phyloP scores from a whole-genome alignment of 2,797 vertebrate genomes.

The Pseudopleuronectes americanus region DNA sequence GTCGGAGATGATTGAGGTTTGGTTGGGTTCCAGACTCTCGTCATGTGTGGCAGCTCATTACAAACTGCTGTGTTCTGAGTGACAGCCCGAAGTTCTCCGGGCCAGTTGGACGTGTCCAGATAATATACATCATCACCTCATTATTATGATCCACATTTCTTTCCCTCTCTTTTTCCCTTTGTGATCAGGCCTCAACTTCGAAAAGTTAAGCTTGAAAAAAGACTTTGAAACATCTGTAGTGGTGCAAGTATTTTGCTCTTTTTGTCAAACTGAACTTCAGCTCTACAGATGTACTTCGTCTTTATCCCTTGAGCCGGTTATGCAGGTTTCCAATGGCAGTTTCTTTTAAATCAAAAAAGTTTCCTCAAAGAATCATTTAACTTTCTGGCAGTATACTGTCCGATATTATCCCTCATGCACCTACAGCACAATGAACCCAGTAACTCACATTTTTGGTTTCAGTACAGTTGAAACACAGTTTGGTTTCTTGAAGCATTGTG shows the following conservation, averaged over 20 bases:
- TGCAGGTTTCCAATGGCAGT: neutral
- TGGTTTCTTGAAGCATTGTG: too few species aligned
- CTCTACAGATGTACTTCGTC: neutral
- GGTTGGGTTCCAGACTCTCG: constrained; percentile 33
- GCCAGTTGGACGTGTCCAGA: constrained; percentile 21
- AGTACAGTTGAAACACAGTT: too few species aligned
- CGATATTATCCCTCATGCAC: too few species aligned
- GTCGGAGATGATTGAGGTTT: constrained; percentile 4
- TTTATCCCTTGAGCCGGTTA: neutral
- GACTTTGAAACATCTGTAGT: neutral
- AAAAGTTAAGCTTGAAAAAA: too few species aligned
- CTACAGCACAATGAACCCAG: too few species aligned
- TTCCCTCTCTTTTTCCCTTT: neutral
- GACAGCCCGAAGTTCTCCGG: constrained; percentile 32
- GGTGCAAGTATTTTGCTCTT: too few species aligned
- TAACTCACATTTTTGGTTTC: too few species aligned
- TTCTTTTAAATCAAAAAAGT: neutral
- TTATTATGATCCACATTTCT: constrained; percentile 25
- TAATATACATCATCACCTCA: constrained; percentile 34
- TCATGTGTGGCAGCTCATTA: constrained; percentile 44
- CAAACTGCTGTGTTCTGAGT: constrained; percentile 22
- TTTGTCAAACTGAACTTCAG: too few species aligned
- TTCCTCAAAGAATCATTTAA: too few species aligned
- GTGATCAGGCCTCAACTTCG: neutral
- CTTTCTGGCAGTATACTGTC: too few species aligned